Evolutionary conservation across 1,140 invertebrate species (phyloP).

Genomic region (Drosophila jambulina): DNA sequence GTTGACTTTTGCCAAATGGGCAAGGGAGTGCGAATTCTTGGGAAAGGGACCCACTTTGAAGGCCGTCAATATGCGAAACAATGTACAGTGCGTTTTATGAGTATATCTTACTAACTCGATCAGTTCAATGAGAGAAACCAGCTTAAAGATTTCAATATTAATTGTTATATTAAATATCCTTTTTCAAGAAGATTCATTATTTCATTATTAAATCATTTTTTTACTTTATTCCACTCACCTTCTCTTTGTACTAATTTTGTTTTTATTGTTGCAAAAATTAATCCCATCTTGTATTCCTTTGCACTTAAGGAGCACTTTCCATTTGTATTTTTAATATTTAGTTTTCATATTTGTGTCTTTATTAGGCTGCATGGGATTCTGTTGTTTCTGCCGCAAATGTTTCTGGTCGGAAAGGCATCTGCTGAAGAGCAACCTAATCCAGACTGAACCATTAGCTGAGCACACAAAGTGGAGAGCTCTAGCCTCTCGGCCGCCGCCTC

Average conservation of each 20-base stretch:
- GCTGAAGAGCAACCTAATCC: slow-evolving; percentile 10
- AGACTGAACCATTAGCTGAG: slow-evolving; percentile 38
- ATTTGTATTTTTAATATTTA: not conserved
- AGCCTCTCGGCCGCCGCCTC: not conserved
- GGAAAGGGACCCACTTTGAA: slow-evolving; percentile 2
- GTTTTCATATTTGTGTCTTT: not conserved
- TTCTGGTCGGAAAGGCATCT: slow-evolving; percentile 16
- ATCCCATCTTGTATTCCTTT: not conserved
- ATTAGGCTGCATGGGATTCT: not conserved
- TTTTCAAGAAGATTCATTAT: too few relatives aligned
- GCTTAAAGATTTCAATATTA: too few relatives aligned
- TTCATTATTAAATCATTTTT: too few relatives aligned
- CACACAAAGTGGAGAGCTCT: slow-evolving; percentile 37
- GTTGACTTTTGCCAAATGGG: slow-evolving; percentile 49
- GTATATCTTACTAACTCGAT: not conserved
- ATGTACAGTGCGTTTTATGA: not conserved
- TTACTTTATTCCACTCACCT: not conserved
- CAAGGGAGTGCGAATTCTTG: not conserved
- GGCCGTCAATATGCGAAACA: slow-evolving; percentile 14
- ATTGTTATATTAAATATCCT: too few relatives aligned
- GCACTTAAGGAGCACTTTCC: not conserved
- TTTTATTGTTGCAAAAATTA: not conserved
- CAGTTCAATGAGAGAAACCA: too few relatives aligned
- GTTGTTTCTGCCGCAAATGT: slow-evolving; percentile 18
- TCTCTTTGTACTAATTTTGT: not conserved